Evolutionary conservation across 2,797 vertebrate species (phyloP).

Genomic region (Phrynocephalus forsythii): DNA sequence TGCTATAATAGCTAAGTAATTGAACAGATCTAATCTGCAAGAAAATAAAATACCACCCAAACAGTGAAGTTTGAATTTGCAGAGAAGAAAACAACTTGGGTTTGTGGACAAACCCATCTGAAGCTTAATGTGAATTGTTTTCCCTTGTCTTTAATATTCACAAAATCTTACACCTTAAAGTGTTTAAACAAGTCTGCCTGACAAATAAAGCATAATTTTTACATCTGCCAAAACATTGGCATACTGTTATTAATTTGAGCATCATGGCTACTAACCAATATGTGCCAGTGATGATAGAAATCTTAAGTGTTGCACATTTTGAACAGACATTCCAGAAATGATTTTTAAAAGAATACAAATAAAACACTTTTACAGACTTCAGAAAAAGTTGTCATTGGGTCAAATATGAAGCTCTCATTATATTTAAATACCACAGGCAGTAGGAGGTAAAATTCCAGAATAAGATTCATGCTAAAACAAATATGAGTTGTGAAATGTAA

Average conservation of each 20-base stretch:
- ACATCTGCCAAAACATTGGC: slow-evolving; percentile 68
- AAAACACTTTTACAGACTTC: slow-evolving; percentile 46
- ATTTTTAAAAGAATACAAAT: slow-evolving; percentile 47
- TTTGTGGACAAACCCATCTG: slow-evolving; percentile 61
- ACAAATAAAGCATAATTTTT: slow-evolving; percentile 73
- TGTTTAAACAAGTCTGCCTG: slow-evolving; percentile 64
- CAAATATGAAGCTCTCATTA: slow-evolving; percentile 69
- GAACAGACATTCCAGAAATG: slow-evolving; percentile 63
- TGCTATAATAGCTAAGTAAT: slow-evolving; percentile 58
- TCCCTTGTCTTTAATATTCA: slow-evolving; percentile 28
- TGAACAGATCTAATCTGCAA: slow-evolving; percentile 67
- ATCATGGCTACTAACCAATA: slow-evolving; percentile 63
- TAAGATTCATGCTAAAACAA: slow-evolving; percentile 23
- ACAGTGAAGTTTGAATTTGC: slow-evolving; percentile 62
- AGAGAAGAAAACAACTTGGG: slow-evolving; percentile 59
- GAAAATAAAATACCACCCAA: slow-evolving; percentile 70
- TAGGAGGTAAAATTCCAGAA: slow-evolving; percentile 24
- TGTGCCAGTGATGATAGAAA: slow-evolving; percentile 65
- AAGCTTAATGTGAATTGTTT: neutral
- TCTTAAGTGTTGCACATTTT: slow-evolving; percentile 63
- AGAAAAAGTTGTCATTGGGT: slow-evolving; percentile 58
- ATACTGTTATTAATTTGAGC: slow-evolving; percentile 66
- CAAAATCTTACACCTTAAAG: slow-evolving; percentile 55
- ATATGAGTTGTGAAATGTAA: slow-evolving; percentile 42
- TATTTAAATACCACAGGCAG: slow-evolving; percentile 58